Conservation (phyloP, 2,113 vertebrate genomes). For the Bubo scandiacus region DNA sequence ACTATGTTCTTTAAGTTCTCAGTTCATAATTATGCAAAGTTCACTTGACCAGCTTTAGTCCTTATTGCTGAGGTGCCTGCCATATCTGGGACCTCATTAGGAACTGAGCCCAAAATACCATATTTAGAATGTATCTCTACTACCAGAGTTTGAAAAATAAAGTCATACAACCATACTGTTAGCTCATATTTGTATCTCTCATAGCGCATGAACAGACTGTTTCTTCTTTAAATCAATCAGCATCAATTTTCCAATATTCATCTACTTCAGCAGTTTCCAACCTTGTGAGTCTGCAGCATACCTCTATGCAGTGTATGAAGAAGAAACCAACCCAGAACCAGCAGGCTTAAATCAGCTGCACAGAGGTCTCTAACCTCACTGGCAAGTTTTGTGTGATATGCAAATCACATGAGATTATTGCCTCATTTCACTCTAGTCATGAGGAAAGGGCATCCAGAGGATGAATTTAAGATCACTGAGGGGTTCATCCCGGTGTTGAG, state of each 20-base stretch:
- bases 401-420: slow-evolving; percentile 13
- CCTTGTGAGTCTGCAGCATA: neutral
- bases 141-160: neutral
- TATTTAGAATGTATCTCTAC: neutral
- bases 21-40: neutral
- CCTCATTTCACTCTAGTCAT: neutral
- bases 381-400: neutral
- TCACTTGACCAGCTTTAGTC: neutral
- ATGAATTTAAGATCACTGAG: neutral
- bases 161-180: neutral
- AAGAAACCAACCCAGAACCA: neutral
- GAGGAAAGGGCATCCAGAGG: neutral
- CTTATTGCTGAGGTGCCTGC: neutral
- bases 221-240: neutral
- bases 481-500: neutral
- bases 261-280: neutral
- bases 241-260: neutral
- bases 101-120: neutral
- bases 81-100: neutral
- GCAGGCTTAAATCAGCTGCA: neutral
- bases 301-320: neutral
- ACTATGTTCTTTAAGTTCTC: neutral
- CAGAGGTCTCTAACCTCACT: neutral
- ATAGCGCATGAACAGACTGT: neutral
- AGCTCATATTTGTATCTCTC: neutral